Evolutionary conservation across 1,140 invertebrate genomes (phyloP), one percentile per base, ranked within the genome.

Genomic region (Idris sp.): DNA sequence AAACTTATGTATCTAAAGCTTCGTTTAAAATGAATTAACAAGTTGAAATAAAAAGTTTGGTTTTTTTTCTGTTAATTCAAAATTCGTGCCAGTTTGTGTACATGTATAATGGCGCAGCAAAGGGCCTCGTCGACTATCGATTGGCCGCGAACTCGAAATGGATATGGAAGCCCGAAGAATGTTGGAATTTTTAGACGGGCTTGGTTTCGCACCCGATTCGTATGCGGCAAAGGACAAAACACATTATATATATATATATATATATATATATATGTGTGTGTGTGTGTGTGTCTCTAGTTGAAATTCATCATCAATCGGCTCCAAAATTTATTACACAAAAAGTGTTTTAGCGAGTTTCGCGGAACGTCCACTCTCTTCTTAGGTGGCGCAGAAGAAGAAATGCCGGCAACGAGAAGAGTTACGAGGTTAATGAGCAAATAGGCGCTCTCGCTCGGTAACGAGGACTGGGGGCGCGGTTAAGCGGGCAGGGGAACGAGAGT

Each of bases 121-220:
- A 36, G 67, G 72, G 74, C 62, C 61, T 71, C 44, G 75, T 44
- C 69, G 67, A 75, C 78, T 83, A 83, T 83, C 54, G 80, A 83
- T 83, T 81, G 77, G 62, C 71, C 65, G 65, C 78, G 75, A 81
- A 82, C 77, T 80, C 81, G 80, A 83, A 79, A 83, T 78, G 75
- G 80, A 83, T 83, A 83, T 74, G 81, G 78, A 83, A 81, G 79
- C 81, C 79, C 49, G 71, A 76, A 65, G 80, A 83, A 81, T 74
- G 79, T 83, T 74, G 81, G 80, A 83, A 83, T 81, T 83, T 81
- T 81, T 74, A 74, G 79, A 79, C 51, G 73, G 43, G 38, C 64
- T 31, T 18, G 49, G n/a, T n/a, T n/a, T 65, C 61, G 71, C 61
- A 67, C 61, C 48, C 48, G 71, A 74, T 74, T 74, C 71, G 51